Base-by-base conservation (phyloP, 2,797 vertebrate species). In the Apogon hyalosoma region DNA sequence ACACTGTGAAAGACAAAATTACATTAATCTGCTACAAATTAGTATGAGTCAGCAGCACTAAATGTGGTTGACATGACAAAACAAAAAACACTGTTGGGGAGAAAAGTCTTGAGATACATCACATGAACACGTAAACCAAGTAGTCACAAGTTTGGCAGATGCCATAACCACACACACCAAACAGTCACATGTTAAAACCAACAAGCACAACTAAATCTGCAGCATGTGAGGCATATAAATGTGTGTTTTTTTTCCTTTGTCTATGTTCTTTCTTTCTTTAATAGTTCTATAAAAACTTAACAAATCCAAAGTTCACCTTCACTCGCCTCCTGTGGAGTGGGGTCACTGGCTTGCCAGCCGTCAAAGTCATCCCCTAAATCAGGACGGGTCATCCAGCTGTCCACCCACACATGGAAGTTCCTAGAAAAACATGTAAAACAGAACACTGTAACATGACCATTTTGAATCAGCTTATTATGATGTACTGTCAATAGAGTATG, bases 391-490 rank as follows among this genome's bases (percentile, higher is more conserved):
- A 97, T 97, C 96, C 95, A 97, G 0, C 91, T 92, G 50, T 97
- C 96, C 57, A 95, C 93, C 96, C 96, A 97, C 77, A 96, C 96
- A 53, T 97, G 96, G 81, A 94, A 97, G 82, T 97, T 97, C 96
- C 96, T 97, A 83, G 14, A 45, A 65, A 57, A 13, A 15, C 3
- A 0, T 28, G 5, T 28, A 8, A 50, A 31, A 66, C 8, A 7
- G n/a, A 57, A 4, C 15, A 46, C 0, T n/a, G 13, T 9, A 16
- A 38, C 1, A 6, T 42, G 8, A 31, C 0, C n/a, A n/a, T 15
- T 55, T 43, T 21, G 2, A 24, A 24, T 24, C 21, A 24, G 2
- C 21, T 24, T 24, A 24, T 24, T 24, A 24, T 24, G 4, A 24
- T 24, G 21, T 24, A 2, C 4, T 2, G 2, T 24, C 4, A 4